These are phyloP conservation scores for Agrochola lychnidis DNA, from an alignment of 2,888 invertebrate genomes.

Conservation along the genomic window DNA sequence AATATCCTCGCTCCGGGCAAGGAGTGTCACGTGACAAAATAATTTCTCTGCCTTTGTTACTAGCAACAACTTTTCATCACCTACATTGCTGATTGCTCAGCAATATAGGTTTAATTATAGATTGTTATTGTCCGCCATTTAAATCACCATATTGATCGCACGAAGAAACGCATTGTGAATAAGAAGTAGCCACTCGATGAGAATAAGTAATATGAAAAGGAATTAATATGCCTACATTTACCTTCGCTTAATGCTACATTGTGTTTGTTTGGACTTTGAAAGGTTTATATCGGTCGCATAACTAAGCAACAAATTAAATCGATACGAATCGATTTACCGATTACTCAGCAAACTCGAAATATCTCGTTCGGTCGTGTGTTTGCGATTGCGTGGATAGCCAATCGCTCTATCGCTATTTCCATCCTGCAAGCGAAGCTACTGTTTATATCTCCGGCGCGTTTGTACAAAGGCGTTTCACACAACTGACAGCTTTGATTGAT, in stretches of 20 bases:
- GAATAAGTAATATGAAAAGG: conserved; percentile 47
- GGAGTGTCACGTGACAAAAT: conserved; percentile 59
- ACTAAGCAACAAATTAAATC: conserved; percentile 19
- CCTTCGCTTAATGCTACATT: neutral
- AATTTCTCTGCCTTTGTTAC: conserved; percentile 59
- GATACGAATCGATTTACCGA: conserved; percentile 23
- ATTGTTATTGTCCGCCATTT: conserved; percentile 53
- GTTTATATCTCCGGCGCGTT: conserved; percentile 39
- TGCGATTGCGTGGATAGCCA: conserved; percentile 40
- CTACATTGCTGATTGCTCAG: conserved; percentile 56
- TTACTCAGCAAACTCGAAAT: conserved; percentile 54
- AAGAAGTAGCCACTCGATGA: conserved; percentile 43
- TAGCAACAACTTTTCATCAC: conserved; percentile 53
- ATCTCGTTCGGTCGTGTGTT: conserved; percentile 45
- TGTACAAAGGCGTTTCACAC: conserved; percentile 51
- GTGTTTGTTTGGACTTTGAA: conserved; percentile 17
- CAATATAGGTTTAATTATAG: conserved; percentile 53
- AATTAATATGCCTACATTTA: conserved; percentile 37
- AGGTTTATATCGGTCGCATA: conserved; percentile 6
- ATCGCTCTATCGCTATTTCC: conserved; percentile 54
- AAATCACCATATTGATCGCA: conserved; percentile 57
- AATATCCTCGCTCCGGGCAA: conserved; percentile 53
- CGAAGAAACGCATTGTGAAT: conserved; percentile 51
- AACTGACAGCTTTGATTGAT: conserved; percentile 58
- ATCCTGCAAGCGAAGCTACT: conserved; percentile 39